Evolutionary conservation across 2,888 invertebrate species (phyloP).

Genomic region (Doris montereyensis): DNA sequence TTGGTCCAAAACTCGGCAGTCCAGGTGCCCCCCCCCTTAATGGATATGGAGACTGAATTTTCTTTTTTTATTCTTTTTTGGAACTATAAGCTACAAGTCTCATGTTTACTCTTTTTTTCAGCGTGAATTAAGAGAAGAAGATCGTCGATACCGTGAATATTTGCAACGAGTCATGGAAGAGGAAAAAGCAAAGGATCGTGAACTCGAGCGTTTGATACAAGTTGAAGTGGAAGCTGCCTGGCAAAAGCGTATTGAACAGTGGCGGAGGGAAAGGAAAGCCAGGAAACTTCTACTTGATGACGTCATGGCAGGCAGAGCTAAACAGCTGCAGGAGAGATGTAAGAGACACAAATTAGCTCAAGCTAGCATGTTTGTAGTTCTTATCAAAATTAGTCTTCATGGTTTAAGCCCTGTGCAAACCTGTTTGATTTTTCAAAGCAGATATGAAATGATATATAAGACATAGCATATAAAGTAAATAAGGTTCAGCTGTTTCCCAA

Average conservation of each 20-base stretch:
- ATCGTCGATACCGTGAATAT: slow-evolving; percentile 68
- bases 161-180: slow-evolving; percentile 65
- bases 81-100: not conserved
- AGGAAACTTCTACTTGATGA: slow-evolving; percentile 68
- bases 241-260: slow-evolving; percentile 70
- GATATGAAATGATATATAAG: too few species aligned
- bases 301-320: slow-evolving; percentile 63
- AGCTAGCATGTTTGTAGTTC: too few species aligned
- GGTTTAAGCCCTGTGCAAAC: too few species aligned
- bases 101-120: slow-evolving; percentile 45
- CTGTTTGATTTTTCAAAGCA: too few species aligned
- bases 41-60: not conserved
- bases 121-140: slow-evolving; percentile 70
- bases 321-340: slow-evolving; percentile 69
- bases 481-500: too few species aligned
- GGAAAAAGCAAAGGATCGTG: slow-evolving; percentile 64
- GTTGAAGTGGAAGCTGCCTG: slow-evolving; percentile 70
- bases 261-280: slow-evolving; percentile 67
- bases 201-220: slow-evolving; percentile 67
- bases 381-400: too few species aligned
- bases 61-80: not conserved
- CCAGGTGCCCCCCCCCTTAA: too few species aligned
- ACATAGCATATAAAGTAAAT: too few species aligned
- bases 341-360: too few species aligned
- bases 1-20: too few species aligned